Evolutionary conservation across 1,140 invertebrate genomes (phyloP).

Genomic region (Varroa destructor): DNA sequence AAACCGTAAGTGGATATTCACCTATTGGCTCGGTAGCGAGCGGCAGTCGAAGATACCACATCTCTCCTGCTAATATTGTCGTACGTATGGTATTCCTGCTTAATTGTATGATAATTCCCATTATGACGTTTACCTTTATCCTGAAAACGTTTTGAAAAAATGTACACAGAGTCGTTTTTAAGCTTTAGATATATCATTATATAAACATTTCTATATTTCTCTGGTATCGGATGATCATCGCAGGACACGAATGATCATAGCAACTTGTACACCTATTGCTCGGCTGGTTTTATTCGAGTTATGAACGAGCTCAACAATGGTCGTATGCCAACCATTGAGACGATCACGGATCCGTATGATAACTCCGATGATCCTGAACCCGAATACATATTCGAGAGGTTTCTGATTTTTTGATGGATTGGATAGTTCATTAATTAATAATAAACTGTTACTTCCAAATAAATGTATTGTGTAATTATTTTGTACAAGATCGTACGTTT

Average conservation of each 20-base stretch:
- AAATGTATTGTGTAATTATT: too few species aligned
- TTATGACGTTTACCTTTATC: not conserved
- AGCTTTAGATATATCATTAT: not conserved
- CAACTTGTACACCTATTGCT: slow-evolving; percentile 18
- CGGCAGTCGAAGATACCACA: not conserved
- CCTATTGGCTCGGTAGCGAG: not conserved
- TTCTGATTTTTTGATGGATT: too few species aligned
- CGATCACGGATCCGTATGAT: slow-evolving; percentile 6
- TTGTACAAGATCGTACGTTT: too few species aligned
- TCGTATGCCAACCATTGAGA: not conserved
- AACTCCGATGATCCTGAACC: not conserved
- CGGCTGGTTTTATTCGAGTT: slow-evolving; percentile 3
- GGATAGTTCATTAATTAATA: too few species aligned
- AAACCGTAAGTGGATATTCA: not conserved
- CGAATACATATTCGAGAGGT: too few species aligned
- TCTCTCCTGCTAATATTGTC: not conserved
- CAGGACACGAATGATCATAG: slow-evolving; percentile 16
- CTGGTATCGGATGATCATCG: not conserved
- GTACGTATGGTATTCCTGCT: not conserved
- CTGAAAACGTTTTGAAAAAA: not conserved
- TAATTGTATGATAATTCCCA: not conserved
- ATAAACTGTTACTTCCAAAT: too few species aligned
- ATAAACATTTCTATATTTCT: too few species aligned
- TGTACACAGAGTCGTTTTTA: not conserved
- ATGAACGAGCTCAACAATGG: not conserved